Evolutionary conservation across 2,113 vertebrate species (phyloP), one percentile per base, ranked within the genome.

Genomic region (Neogobius melanostomus): DNA sequence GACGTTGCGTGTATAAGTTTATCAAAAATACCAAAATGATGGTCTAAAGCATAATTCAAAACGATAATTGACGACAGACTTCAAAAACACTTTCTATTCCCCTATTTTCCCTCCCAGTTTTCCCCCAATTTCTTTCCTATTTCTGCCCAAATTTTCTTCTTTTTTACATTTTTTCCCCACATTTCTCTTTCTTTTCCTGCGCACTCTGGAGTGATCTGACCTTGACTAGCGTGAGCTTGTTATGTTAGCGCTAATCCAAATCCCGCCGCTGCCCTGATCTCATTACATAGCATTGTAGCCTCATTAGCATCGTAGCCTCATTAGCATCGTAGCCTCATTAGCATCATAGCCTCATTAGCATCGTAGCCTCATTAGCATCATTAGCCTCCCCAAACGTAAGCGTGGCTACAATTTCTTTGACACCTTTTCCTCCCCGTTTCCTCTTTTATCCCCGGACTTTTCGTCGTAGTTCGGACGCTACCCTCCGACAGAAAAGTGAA

Each of bases 201-300:
- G 1, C 1, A 36, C 28, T 36, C 28, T 60, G 36, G 7, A 44
- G 59, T 44, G 14, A n/a, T 61, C 44, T 45, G 59, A 61, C 59
- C 59, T 61, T 61, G 57, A 61, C 57, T n/a, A 61, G 44, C 59
- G 42, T 45, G 59, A 61, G 59, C 59, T 7, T n/a, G 59, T 61
- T 61, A 61, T n/a, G 59, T 61, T 61, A 61, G 59, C 36, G 42
- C 59, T 61, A 61, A 61, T 61, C 59, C 59, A 44, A 61, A 61
- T 61, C 59, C 59, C 5, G 42, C 59, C 57, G 8, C 15, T 61
- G 59, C 14, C 8, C 59, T 61, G 36, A 61, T 61, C 59, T 44
- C 14, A 36, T 61, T 61, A 61, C 36, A 42, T 43, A 43, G 56
- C 28, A 7, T 43, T 8, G 57, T 60, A 61, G 57, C 42, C 15